Base-by-base conservation (phyloP, 2,113 vertebrate genomes). In the Macquaria australasica region DNA sequence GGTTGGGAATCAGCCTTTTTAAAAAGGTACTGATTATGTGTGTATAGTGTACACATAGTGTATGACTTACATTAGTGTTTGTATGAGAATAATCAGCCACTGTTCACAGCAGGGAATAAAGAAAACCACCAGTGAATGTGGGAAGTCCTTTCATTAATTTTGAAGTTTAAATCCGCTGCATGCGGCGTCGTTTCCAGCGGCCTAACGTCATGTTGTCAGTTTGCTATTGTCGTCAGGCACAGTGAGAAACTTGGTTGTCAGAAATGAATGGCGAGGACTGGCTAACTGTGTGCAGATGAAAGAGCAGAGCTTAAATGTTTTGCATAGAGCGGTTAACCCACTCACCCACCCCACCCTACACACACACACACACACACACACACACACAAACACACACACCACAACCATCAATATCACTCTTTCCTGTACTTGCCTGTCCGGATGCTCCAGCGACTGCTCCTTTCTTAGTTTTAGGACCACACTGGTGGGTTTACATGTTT, bases 241-340 rank as follows among this genome's bases (percentile, higher is more conserved):
- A 76, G 87, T 81, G 59, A 83, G 82, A 85, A 93, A 86, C 48
- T 86, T 83, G 68, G 81, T 91, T 93, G 89, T 92, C 86, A 84
- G 62, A 88, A 89, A 73, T 79, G 89, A 94, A 94, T 91, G 77
- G 72, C n/a, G 72, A 86, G 83, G 74, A 88, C 85, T 31, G 84
- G 88, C 79, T 89, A 92, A 94, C 84, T 95, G 88, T 86, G 80
- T 87, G 86, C 81, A 87, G 77, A 90, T 92, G 83, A 93, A 93
- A 94, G 90, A 91, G 73, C 51, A 81, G 25, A 63, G 89, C 90
- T 92, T 91, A 91, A 81, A 81, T 84, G 81, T 90, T 86, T 85
- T 90, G 85, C 91, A 77, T 90, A 79, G 82, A 87, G 68, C 67
- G 86, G 94, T 94, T 92, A 95, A 83, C 64, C 87, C 84, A 83